Conservation (phyloP, 1,140 invertebrate genomes). For the Scylla paramamosain region DNA sequence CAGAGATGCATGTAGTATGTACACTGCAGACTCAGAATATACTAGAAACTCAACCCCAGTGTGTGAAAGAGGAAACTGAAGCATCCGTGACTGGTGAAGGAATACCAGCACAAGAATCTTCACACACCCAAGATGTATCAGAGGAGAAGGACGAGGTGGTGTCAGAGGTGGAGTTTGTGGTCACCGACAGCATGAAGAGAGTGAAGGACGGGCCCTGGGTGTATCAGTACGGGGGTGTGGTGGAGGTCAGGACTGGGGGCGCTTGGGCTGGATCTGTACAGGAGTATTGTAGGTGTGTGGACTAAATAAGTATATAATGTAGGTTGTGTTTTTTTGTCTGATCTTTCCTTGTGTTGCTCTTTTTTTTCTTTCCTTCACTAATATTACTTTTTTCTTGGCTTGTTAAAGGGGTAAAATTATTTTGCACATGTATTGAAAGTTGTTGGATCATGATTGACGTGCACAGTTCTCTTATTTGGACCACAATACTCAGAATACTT, state of each 20-base stretch:
- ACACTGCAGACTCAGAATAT: not conserved
- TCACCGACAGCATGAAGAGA: not conserved
- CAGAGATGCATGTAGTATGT: not conserved
- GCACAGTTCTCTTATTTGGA: too few relatives aligned
- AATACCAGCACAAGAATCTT: not conserved
- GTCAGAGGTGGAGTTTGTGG: not conserved
- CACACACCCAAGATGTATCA: not conserved
- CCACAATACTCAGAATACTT: slow-evolving; percentile 4
- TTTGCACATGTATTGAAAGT: too few relatives aligned
- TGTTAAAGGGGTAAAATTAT: too few relatives aligned
- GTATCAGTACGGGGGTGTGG: slow-evolving; percentile 6
- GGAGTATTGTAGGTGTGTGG: slow-evolving; percentile 51
- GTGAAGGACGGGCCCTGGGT: not conserved
- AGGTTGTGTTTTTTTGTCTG: not conserved
- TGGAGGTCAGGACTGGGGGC: slow-evolving; percentile 35
- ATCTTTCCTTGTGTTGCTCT: not conserved
- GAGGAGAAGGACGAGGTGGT: not conserved
- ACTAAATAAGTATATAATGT: not conserved
- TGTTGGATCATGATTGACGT: too few relatives aligned
- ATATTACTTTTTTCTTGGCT: not conserved
- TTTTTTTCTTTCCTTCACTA: not conserved
- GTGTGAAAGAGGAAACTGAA: not conserved
- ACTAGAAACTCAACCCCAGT: not conserved
- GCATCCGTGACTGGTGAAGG: not conserved
- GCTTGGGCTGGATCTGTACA: slow-evolving; percentile 37